Conservation (phyloP, 2,797 vertebrate genomes). For the Coluber constrictor region DNA sequence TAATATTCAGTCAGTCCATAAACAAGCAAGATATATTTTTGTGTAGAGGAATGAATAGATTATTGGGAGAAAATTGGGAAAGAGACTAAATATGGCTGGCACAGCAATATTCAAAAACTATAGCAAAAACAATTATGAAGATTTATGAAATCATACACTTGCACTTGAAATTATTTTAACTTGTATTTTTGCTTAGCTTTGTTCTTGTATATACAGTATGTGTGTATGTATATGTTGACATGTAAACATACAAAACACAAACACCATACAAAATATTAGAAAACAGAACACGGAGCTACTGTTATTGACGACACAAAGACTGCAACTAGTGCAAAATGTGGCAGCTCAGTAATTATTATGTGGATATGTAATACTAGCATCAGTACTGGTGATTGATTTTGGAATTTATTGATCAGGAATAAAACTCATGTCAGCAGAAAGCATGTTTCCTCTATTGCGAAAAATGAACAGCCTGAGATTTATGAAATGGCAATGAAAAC, state of each 20-base stretch:
- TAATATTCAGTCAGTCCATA: neutral
- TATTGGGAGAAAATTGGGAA: neutral
- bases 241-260: neutral
- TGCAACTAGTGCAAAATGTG: neutral
- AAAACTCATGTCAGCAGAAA: neutral
- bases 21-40: neutral
- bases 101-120: neutral
- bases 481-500: neutral
- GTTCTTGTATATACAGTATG: neutral
- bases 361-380: neutral
- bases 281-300: neutral
- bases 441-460: neutral
- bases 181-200: neutral
- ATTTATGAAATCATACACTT: neutral
- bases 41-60: neutral
- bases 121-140: neutral
- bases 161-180: neutral
- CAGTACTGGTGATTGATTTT: neutral
- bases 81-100: neutral
- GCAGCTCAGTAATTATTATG: neutral
- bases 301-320: neutral
- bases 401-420: neutral
- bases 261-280: neutral
- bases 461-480: neutral
- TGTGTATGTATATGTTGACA: neutral